Evolutionary conservation across 1,140 invertebrate genomes (phyloP), one percentile per base, ranked within the genome.

Genomic region (Streblospio benedicti): DNA sequence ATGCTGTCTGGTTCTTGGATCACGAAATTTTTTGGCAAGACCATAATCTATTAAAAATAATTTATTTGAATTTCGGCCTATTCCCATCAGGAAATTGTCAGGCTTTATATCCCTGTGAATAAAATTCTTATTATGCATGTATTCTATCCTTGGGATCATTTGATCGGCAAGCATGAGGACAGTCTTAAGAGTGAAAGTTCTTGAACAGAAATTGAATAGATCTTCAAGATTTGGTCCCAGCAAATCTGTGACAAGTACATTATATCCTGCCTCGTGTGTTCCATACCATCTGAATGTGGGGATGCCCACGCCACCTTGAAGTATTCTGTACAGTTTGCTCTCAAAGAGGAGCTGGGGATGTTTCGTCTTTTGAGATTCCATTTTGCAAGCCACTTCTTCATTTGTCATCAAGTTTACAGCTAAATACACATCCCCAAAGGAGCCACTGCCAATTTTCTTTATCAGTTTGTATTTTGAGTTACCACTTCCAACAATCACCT

Each of bases 261-360:
- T 66, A 45, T 66, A 67, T 0, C 53, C 64, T 12, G 41, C 55
- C 20, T 66, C 64, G n/a, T 55, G 58, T 5, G 45, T 54, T 18
- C 44, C 49, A 25, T 31, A 97, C 81, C 98, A 98, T 83, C 92
- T 95, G 69, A 98, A 92, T 84, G 97, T 93, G 70, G 96, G 96
- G 79, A 99, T 85, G 73, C 96, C 96, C 60, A 92, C 84, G 68
- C 93, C 93, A 20, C 56, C 61, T 30, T 64, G 61, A 18, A 64
- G 44, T 27, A 63, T 33, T 25, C 49, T 54, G 35, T 64, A 64
- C 5, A 64, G 50, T 59, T 64, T 64, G 38, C 59, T 64, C 43
- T 64, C 63, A 52, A 54, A 57, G 5, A 55, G 25, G 27, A 62
- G 33, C 47, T 62, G 61, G 16, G 61, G 61, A 53, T 61, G 58